A percentile compares a stretch with the other conserved stretches of the same genome.
phyloP scores from a whole-genome alignment of 2,888 invertebrate genomes.

The Lycia hirtaria region DNA sequence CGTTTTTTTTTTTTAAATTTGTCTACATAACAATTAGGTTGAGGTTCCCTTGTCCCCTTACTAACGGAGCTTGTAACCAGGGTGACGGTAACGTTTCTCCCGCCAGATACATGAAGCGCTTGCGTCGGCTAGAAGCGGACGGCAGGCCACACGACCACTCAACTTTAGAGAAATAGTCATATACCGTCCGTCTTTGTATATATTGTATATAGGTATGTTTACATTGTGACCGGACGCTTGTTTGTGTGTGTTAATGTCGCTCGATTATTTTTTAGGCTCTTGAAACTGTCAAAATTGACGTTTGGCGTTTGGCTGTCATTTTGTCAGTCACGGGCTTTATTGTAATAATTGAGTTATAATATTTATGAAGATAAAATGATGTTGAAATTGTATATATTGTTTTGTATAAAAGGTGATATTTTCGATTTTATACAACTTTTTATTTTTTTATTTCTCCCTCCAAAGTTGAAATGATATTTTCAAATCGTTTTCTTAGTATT shows the following conservation, averaged over 20 bases:
- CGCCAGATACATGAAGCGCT: constrained; percentile 72
- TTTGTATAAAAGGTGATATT: constrained; percentile 30
- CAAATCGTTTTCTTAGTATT: background rate
- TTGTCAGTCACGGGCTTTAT: background rate
- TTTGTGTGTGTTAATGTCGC: constrained; percentile 30
- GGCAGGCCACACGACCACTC: constrained; percentile 66
- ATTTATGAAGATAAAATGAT: background rate
- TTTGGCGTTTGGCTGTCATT: background rate
- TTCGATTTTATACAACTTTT: constrained; percentile 9
- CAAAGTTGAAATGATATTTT: background rate
- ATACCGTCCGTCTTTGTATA: constrained; percentile 69
- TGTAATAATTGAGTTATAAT: background rate
- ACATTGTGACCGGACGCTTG: constrained; percentile 63
- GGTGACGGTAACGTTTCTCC: constrained; percentile 59
- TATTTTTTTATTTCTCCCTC: background rate
- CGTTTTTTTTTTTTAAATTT: background rate
- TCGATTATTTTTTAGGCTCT: background rate
- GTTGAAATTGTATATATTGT: constrained; percentile 8
- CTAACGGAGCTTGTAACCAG: constrained; percentile 34
- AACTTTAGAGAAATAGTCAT: constrained; percentile 67
- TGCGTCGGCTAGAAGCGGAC: constrained; percentile 71
- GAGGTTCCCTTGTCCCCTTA: background rate
- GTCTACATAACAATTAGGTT: background rate
- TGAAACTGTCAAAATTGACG: background rate
- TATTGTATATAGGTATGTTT: constrained; percentile 82